A percentile compares a stretch with the other conserved stretches of the same genome.
phyloP scores from a whole-genome alignment of 2,797 vertebrate species.

The Cuculus canorus region DNA sequence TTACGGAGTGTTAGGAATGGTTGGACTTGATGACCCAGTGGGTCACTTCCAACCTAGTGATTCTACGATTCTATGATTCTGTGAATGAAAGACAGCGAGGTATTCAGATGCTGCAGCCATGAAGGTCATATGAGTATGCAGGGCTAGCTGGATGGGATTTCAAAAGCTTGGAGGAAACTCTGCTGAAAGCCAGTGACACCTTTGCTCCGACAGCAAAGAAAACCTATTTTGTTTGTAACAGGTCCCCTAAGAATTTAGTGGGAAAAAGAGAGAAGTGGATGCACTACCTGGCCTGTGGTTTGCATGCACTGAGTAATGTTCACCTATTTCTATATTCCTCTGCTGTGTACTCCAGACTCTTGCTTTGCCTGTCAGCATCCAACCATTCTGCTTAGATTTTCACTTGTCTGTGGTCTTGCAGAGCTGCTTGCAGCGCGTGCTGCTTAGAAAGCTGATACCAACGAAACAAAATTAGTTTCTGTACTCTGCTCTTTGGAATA shows the following conservation, averaged over 20 bases:
- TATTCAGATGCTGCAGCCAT: not conserved
- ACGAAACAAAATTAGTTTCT: not conserved
- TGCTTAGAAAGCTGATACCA: not conserved
- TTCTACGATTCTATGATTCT: no score
- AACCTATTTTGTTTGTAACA: not conserved
- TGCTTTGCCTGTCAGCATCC: not conserved
- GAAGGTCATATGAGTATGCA: rapidly evolving
- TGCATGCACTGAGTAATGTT: rapidly evolving
- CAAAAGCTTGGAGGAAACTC: not conserved
- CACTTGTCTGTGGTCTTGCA: not conserved
- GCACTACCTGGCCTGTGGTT: not conserved
- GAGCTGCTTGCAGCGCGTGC: not conserved
- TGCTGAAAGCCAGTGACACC: not conserved
- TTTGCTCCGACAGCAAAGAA: not conserved
- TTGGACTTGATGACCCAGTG: no score
- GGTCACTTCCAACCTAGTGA: no score
- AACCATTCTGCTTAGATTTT: not conserved
- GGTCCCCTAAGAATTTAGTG: not conserved
- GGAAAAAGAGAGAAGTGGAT: not conserved
- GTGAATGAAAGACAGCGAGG: not conserved
- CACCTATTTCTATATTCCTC: no score
- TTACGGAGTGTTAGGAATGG: no score
- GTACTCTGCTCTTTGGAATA: not conserved
- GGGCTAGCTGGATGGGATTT: not conserved
- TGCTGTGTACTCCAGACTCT: not conserved